These are phyloP conservation scores for Anhinga rufa DNA, from an alignment of 2,113 vertebrate genomes.

Conservation along the genomic window DNA sequence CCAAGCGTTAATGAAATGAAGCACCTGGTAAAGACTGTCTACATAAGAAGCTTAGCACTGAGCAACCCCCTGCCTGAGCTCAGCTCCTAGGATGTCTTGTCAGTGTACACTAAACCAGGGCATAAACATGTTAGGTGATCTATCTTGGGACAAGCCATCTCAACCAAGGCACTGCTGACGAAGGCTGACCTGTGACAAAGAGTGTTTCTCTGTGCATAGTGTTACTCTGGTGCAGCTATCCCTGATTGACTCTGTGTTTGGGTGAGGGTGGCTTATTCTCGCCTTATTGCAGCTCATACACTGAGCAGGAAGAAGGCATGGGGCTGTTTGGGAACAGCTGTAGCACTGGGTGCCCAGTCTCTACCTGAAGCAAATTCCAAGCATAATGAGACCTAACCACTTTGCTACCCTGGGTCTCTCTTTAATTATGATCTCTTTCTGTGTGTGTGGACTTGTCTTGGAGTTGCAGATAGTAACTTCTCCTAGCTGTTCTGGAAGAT, in stretches of 20 bases:
- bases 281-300: background rate
- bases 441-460: background rate
- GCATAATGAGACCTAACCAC: background rate
- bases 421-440: background rate
- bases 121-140: background rate
- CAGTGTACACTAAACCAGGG: no score
- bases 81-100: background rate
- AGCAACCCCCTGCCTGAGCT: constrained; percentile 9
- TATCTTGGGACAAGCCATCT: background rate
- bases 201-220: background rate
- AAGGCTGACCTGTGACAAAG: background rate
- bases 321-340: background rate
- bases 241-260: background rate
- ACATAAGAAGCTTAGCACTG: constrained; percentile 52
- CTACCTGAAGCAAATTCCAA: background rate
- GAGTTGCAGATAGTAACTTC: background rate
- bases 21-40: constrained; percentile 49
- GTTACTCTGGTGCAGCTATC: background rate
- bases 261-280: background rate
- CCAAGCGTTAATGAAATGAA: constrained; percentile 46
- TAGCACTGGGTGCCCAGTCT: background rate
- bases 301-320: background rate
- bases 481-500: background rate
- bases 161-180: background rate
- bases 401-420: background rate